Conservation (phyloP, 1,140 invertebrate species). For the Probaryconus sp. region DNA sequence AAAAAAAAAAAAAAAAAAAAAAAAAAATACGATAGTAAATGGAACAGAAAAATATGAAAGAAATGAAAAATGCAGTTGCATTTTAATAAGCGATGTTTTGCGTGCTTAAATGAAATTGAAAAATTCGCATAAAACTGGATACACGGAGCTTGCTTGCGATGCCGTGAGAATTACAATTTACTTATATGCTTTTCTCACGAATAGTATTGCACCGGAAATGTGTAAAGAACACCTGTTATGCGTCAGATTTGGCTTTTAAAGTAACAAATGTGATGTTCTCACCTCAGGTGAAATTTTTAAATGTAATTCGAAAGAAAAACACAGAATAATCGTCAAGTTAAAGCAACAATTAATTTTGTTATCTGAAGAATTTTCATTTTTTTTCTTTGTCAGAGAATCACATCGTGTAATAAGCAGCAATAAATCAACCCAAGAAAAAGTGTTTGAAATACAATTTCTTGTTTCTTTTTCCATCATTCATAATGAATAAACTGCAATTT, state of each 20-base stretch:
- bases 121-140: conserved; percentile 39
- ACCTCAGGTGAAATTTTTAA: neutral
- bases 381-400: conserved; percentile 7
- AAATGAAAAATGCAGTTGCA: too few species aligned
- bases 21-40: too few species aligned
- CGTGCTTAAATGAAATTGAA: conserved; percentile 35
- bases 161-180: conserved; percentile 45
- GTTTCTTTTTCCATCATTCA: conserved; percentile 16
- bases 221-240: conserved; percentile 22
- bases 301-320: neutral
- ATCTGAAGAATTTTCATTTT: neutral
- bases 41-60: too few species aligned
- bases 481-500: conserved; percentile 39
- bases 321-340: too few species aligned
- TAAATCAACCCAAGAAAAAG: conserved; percentile 11
- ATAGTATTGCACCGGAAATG: conserved; percentile 25
- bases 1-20: too few species aligned
- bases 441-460: neutral
- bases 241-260: neutral
- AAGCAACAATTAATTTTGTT: conserved; percentile 11
- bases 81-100: too few species aligned
- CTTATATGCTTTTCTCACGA: conserved; percentile 37
- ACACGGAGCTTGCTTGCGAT: conserved; percentile 12
- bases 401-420: conserved; percentile 10
- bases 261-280: neutral